phyloP scores from a whole-genome alignment of 1,140 invertebrate genomes.

The Drosophila equinoxialis region DNA sequence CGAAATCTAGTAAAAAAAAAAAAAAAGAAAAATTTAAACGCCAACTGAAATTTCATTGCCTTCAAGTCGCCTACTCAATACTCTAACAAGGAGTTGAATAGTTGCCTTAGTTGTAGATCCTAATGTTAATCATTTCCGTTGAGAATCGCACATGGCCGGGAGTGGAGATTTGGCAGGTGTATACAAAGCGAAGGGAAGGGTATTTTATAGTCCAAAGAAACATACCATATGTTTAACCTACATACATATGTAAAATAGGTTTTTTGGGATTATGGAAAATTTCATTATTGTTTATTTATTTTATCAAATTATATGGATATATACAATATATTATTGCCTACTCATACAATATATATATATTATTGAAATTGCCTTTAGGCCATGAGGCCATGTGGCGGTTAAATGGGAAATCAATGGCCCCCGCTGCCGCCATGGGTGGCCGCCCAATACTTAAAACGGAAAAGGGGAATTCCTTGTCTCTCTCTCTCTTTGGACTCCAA shows the following conservation, averaged over 20 bases:
- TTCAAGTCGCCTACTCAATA: background rate
- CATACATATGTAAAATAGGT: background rate
- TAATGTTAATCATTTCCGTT: too few species aligned
- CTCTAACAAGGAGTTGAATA: background rate
- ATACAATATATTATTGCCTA: constrained; percentile 6
- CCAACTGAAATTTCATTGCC: background rate
- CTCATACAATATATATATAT: constrained; percentile 3
- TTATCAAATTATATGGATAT: constrained; percentile 9
- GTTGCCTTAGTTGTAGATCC: too few species aligned
- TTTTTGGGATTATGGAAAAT: constrained; percentile 1
- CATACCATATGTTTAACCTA: constrained; percentile 4
- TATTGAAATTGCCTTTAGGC: constrained; percentile 8
- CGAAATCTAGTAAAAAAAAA: constrained; percentile 4
- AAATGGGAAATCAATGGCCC: constrained; percentile 9
- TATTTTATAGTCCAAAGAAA: background rate
- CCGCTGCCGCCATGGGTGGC: background rate
- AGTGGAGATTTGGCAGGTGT: background rate
- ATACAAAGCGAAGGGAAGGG: background rate
- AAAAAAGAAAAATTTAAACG: background rate
- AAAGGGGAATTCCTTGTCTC: background rate
- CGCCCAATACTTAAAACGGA: constrained; percentile 1
- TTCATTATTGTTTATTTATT: constrained; percentile 8
- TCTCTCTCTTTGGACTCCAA: background rate
- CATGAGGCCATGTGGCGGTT: constrained; percentile 5
- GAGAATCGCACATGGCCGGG: too few species aligned